Percentiles rank a stretch among this genome's conserved stretches.
These are phyloP conservation scores for Polyommatus iphigenia DNA, from an alignment of 2,888 invertebrate species.

Conservation along the genomic window DNA sequence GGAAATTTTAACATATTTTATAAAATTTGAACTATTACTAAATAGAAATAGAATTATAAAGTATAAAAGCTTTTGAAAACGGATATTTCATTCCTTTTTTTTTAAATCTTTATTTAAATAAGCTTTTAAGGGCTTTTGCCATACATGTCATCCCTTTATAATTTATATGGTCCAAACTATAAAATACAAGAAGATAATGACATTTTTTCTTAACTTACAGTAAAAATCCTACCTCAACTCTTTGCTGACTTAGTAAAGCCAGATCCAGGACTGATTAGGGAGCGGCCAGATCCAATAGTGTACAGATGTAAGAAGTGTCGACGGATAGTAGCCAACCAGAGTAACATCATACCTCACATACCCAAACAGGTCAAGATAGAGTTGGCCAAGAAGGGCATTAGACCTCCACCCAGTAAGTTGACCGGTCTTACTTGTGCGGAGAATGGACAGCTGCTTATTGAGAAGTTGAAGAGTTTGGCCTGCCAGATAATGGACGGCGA, in stretches of 20 bases:
- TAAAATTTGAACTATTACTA: too few relatives aligned
- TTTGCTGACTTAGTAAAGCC: conserved; percentile 88
- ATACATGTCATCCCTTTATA: too few relatives aligned
- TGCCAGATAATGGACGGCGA: conserved; percentile 59
- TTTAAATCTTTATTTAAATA: too few relatives aligned
- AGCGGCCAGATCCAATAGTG: conserved; percentile 89
- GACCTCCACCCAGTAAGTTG: conserved; percentile 66
- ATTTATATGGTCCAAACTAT: too few relatives aligned
- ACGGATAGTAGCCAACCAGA: conserved; percentile 89
- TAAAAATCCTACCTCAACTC: conserved; percentile 89
- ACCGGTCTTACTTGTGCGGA: conserved; percentile 61
- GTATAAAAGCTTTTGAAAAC: too few relatives aligned
- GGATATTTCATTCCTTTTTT: too few relatives aligned
- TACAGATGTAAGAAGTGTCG: conserved; percentile 92
- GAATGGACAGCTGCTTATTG: conserved; percentile 64
- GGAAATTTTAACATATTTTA: too few relatives aligned
- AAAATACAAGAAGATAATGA: too few relatives aligned
- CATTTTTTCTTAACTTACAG: too few relatives aligned
- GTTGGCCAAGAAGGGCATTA: conserved; percentile 64
- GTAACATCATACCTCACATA: conserved; percentile 87
- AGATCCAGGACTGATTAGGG: conserved; percentile 87
- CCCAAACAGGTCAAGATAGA: conserved; percentile 63
- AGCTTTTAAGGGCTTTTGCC: too few relatives aligned
- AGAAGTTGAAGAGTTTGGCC: conserved; percentile 66
- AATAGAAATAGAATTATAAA: too few relatives aligned